These are phyloP conservation scores for Monochamus saltuarius DNA, from an alignment of 1,140 invertebrate genomes.

Conservation along the genomic window DNA sequence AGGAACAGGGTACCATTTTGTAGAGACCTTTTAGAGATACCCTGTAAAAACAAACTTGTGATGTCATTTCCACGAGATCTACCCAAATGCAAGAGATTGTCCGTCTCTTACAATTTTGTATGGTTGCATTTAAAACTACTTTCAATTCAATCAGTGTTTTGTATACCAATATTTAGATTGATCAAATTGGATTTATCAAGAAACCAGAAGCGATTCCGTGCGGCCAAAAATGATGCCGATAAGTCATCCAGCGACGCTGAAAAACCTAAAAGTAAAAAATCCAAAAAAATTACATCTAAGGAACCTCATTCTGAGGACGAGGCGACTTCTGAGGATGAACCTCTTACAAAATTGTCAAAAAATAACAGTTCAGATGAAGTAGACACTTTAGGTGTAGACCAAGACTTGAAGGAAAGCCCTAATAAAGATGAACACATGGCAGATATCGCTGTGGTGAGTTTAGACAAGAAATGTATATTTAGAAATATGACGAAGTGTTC, in stretches of 20 bases:
- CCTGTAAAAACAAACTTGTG: too few species aligned
- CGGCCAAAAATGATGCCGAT: neutral
- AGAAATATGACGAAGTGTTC: too few species aligned
- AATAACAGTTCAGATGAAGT: slow-evolving; percentile 7
- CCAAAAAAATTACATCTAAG: neutral
- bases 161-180: neutral
- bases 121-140: too few species aligned
- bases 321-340: slow-evolving; percentile 10
- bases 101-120: too few species aligned
- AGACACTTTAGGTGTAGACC: neutral
- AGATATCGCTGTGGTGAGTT: too few species aligned
- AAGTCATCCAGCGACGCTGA: slow-evolving; percentile 6
- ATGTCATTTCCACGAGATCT: too few species aligned
- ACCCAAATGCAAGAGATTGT: too few species aligned
- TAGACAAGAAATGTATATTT: too few species aligned
- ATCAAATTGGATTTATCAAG: neutral
- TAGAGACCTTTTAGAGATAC: too few species aligned
- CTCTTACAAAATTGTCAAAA: slow-evolving; percentile 9
- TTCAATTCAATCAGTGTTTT: too few species aligned
- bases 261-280: slow-evolving; percentile 10
- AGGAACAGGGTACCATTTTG: too few species aligned
- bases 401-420: neutral
- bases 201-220: neutral
- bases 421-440: neutral
- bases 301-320: slow-evolving; percentile 11